Evolutionary conservation across 2,113 vertebrate species (phyloP).

Genomic region (Archilochus colubris): DNA sequence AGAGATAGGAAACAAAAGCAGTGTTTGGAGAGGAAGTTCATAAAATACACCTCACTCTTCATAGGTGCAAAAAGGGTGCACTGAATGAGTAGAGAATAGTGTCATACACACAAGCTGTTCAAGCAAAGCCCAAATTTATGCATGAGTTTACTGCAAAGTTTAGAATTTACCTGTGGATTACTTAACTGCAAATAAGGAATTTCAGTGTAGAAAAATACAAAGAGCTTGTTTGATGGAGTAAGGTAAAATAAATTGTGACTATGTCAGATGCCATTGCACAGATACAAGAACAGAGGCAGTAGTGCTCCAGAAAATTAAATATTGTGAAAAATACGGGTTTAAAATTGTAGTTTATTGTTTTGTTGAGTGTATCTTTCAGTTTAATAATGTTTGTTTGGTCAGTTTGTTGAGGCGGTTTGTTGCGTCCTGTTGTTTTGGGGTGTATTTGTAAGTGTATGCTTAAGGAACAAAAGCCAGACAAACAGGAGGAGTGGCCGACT

Average conservation of each 20-base stretch:
- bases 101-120: not conserved
- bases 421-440: no score
- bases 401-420: no score
- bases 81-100: not conserved
- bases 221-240: not conserved
- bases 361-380: no score
- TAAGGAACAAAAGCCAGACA: no score
- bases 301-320: not conserved
- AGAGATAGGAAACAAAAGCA: not conserved
- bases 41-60: not conserved
- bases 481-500: no score
- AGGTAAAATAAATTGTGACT: not conserved
- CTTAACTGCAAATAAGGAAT: not conserved
- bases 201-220: not conserved
- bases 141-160: not conserved
- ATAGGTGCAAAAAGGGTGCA: fast-evolving
- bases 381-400: no score
- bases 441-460: no score
- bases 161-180: not conserved
- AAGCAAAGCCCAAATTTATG: not conserved
- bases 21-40: not conserved
- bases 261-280: not conserved
- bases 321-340: no score
- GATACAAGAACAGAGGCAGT: not conserved
- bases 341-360: no score